Evolutionary conservation across 2,888 invertebrate genomes (phyloP).

Genomic region (Tupiocoris notatus): DNA sequence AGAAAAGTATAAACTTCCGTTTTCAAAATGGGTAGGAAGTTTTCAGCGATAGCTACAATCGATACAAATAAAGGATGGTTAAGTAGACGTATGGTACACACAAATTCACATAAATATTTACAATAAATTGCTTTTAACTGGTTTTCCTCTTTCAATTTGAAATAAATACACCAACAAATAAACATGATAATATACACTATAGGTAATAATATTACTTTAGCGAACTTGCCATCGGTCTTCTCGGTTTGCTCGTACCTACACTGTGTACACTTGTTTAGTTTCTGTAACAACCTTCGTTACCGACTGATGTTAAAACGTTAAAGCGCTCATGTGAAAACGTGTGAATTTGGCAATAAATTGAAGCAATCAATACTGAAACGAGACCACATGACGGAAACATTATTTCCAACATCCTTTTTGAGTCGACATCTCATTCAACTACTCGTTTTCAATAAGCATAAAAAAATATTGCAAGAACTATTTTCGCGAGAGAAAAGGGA

Average conservation of each 20-base stretch:
- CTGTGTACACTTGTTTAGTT: too few species aligned
- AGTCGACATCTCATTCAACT: neutral
- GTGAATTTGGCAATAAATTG: too few species aligned
- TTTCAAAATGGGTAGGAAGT: neutral
- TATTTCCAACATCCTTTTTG: constrained; percentile 6
- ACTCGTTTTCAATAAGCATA: constrained; percentile 21
- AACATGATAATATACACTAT: constrained; percentile 29
- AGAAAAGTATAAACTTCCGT: neutral
- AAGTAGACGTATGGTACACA: constrained; percentile 43
- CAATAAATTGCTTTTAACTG: constrained; percentile 8
- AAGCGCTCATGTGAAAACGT: too few species aligned
- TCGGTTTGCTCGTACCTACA: too few species aligned
- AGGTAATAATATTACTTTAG: constrained; percentile 13
- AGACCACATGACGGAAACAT: neutral
- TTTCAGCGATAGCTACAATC: constrained; percentile 40
- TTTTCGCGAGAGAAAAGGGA: constrained; percentile 11
- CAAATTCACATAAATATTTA: constrained; percentile 46
- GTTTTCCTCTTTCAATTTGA: neutral
- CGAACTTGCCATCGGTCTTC: too few species aligned
- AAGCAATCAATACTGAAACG: constrained; percentile 30
- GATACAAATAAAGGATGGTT: constrained; percentile 43
- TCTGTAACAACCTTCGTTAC: too few species aligned
- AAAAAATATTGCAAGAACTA: constrained; percentile 13
- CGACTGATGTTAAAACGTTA: too few species aligned
- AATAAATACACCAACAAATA: constrained; percentile 38